phyloP scores from a whole-genome alignment of 2,113 vertebrate species.

The Ciconia boyciana region DNA sequence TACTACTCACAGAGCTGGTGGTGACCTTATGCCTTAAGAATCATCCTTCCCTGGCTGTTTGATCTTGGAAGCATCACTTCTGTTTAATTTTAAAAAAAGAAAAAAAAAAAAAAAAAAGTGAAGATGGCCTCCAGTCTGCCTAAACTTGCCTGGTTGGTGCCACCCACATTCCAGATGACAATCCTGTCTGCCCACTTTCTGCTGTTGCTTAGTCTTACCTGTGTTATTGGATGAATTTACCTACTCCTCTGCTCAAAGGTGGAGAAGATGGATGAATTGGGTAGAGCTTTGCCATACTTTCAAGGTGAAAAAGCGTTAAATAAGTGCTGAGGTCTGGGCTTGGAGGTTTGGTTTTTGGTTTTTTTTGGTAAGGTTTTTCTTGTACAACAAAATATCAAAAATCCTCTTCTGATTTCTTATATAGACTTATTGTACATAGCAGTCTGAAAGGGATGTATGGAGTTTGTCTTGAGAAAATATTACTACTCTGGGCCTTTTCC shows the following conservation, averaged over 20 bases:
- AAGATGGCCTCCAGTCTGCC: background rate
- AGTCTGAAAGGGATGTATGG: background rate
- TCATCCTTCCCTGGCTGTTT: background rate
- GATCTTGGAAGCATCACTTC: background rate
- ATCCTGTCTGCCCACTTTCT: background rate
- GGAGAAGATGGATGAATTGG: background rate
- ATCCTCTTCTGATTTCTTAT: background rate
- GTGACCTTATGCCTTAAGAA: background rate
- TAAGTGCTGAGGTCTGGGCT: background rate
- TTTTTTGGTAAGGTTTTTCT: background rate
- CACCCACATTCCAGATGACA: background rate
- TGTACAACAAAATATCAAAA: background rate
- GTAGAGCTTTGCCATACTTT: background rate
- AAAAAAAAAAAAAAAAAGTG: background rate
- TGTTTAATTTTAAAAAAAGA: too few relatives aligned
- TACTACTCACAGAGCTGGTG: background rate
- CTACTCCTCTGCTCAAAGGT: background rate
- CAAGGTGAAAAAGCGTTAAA: background rate
- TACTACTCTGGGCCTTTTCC: background rate
- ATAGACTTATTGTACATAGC: background rate
- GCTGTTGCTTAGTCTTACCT: background rate
- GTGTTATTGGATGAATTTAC: background rate
- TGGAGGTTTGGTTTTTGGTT: background rate
- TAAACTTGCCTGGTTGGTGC: background rate
- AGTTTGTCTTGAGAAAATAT: background rate